Conservation (phyloP, 1,140 invertebrate genomes). For the Pseudachorutes palmiensis region DNA sequence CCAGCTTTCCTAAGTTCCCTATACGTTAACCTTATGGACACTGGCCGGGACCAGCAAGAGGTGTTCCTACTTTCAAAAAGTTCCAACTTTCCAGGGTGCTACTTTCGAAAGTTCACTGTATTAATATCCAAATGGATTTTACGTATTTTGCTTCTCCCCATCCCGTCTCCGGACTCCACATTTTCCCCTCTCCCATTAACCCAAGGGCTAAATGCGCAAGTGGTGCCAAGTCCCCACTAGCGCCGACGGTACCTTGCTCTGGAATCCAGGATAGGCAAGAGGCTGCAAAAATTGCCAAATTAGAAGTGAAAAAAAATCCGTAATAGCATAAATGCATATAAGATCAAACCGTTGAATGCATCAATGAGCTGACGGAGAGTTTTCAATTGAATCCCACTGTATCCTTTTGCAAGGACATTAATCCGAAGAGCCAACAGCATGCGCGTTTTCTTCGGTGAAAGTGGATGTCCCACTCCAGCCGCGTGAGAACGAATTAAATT, state of each 20-base stretch:
- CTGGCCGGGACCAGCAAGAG: too few relatives aligned
- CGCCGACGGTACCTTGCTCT: conserved; percentile 60
- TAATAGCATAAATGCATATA: not conserved
- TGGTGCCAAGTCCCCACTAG: conserved; percentile 63
- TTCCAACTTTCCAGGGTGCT: too few relatives aligned
- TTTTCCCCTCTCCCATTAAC: conserved; percentile 67
- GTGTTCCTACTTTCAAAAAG: not conserved
- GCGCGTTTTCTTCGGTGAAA: conserved; percentile 54
- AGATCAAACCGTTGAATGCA: conserved; percentile 58
- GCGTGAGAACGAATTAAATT: conserved; percentile 64
- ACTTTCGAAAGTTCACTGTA: too few relatives aligned
- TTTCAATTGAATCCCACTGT: conserved; percentile 58
- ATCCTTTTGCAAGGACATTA: conserved; percentile 64
- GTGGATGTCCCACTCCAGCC: conserved; percentile 58
- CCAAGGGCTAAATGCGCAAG: conserved; percentile 56
- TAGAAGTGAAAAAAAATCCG: not conserved
- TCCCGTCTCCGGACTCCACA: conserved; percentile 65
- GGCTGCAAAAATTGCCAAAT: conserved; percentile 43
- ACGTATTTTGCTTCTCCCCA: conserved; percentile 61
- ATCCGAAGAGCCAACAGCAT: conserved; percentile 64
- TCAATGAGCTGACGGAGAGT: conserved; percentile 57
- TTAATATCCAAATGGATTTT: too few relatives aligned
- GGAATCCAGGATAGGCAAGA: conserved; percentile 65
- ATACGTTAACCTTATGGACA: not conserved
- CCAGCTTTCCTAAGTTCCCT: too few relatives aligned